Evolutionary conservation across 2,113 vertebrate genomes (phyloP).

Genomic region (Gymnogyps californianus): DNA sequence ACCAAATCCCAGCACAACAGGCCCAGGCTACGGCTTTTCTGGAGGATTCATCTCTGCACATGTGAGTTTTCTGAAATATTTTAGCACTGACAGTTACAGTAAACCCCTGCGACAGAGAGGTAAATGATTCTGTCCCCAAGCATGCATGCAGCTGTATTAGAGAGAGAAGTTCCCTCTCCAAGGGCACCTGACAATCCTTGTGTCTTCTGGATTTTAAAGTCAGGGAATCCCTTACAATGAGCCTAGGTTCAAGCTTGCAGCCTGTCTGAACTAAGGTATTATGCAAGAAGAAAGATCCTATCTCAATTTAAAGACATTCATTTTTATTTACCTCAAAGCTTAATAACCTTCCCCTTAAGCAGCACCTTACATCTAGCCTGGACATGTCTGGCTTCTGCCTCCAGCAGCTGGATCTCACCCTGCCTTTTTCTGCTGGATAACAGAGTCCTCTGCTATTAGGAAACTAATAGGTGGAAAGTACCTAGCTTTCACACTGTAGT

Average conservation of each 20-base stretch:
- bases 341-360: background rate
- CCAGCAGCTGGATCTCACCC: background rate
- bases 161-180: background rate
- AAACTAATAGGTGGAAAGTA: background rate
- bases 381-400: background rate
- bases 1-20: background rate
- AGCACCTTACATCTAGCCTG: background rate
- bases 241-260: background rate
- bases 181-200: background rate
- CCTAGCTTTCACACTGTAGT: background rate
- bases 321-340: background rate
- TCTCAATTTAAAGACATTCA: background rate
- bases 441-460: background rate
- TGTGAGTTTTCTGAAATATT: background rate
- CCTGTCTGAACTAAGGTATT: background rate
- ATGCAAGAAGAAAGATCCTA: background rate
- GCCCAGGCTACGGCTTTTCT: background rate
- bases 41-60: background rate
- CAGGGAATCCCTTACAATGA: background rate
- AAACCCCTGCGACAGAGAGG: background rate
- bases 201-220: background rate
- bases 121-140: background rate
- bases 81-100: rapidly evolving
- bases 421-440: background rate
- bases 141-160: rapidly evolving